phyloP scores from a whole-genome alignment of 1,140 invertebrate species.

The Diplogasteroides magnus region DNA sequence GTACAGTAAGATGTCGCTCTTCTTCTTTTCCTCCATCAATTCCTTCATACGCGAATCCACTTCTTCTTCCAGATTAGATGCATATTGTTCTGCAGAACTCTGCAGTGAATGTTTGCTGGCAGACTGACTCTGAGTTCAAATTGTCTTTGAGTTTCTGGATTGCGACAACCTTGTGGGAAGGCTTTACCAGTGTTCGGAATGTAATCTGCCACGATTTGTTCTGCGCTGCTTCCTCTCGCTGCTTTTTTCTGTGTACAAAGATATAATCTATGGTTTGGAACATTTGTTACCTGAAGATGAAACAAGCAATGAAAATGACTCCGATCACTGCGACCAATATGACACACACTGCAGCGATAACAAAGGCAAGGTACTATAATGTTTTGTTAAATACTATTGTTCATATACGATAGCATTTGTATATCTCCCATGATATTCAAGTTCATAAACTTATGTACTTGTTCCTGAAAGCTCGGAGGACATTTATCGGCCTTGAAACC shows the following conservation, averaged over 20 bases:
- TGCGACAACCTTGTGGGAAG: slow-evolving; percentile 65
- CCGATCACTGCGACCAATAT: not conserved
- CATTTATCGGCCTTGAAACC: slow-evolving; percentile 1
- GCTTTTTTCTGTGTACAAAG: slow-evolving; percentile 42
- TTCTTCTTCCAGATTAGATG: slow-evolving; percentile 66
- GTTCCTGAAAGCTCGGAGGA: slow-evolving; percentile 8
- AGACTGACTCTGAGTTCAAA: too few relatives aligned
- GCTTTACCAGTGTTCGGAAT: not conserved
- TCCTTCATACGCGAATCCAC: slow-evolving; percentile 88
- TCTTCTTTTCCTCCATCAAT: slow-evolving; percentile 89
- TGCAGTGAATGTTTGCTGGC: too few relatives aligned
- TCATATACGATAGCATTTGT: too few relatives aligned
- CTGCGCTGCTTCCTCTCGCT: slow-evolving; percentile 6
- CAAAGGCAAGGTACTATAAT: slow-evolving; percentile 49
- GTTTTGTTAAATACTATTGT: slow-evolving; percentile 79
- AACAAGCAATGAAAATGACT: not conserved
- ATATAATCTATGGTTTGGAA: not conserved
- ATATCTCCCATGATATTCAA: too few relatives aligned
- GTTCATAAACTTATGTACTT: too few relatives aligned
- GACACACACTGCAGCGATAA: slow-evolving; percentile 59
- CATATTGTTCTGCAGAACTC: slow-evolving; percentile 29
- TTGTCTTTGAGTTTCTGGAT: too few relatives aligned
- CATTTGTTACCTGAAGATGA: not conserved
- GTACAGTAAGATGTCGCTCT: slow-evolving; percentile 79
- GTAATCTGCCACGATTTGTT: slow-evolving; percentile 5